Percentiles rank a stretch among this genome's conserved stretches.
Conservation (phyloP, 2,113 vertebrate genomes). For the Hippocampus guttulatus region DNA sequence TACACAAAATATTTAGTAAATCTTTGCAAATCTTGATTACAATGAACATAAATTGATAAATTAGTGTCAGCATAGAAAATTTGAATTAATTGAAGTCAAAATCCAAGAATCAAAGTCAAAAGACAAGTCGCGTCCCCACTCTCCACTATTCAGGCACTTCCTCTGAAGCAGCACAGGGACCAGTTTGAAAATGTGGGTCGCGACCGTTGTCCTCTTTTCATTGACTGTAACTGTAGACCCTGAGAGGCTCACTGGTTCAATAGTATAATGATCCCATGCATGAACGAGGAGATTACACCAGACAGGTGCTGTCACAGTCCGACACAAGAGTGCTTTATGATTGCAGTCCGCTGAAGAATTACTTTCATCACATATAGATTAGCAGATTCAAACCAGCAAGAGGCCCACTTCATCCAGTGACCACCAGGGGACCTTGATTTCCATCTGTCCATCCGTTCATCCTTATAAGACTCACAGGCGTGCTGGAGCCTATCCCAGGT, state of each 20-base stretch:
- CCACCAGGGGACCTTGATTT: not conserved
- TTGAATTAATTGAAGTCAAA: not conserved
- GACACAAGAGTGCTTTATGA: slow-evolving; percentile 45
- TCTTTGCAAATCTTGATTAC: too few species aligned
- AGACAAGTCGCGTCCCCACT: not conserved
- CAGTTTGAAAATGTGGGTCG: not conserved
- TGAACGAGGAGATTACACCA: slow-evolving; percentile 34
- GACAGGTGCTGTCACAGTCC: slow-evolving; percentile 49
- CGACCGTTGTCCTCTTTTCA: not conserved
- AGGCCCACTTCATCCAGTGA: slow-evolving; percentile 41
- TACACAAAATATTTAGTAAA: too few species aligned
- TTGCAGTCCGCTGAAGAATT: slow-evolving; percentile 52
- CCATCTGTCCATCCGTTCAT: too few species aligned
- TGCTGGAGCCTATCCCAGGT: too few species aligned
- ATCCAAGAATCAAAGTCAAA: not conserved
- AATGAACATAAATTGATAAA: too few species aligned
- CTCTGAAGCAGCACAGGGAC: not conserved
- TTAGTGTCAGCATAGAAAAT: too few species aligned
- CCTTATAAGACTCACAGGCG: too few species aligned
- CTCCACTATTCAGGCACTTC: not conserved
- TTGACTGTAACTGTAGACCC: not conserved
- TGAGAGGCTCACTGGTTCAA: not conserved
- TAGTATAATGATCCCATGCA: not conserved
- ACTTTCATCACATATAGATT: slow-evolving; percentile 57
- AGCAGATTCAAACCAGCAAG: slow-evolving; percentile 62